phyloP scores from a whole-genome alignment of 2,113 vertebrate genomes.

The Entomyzon cyanotis region DNA sequence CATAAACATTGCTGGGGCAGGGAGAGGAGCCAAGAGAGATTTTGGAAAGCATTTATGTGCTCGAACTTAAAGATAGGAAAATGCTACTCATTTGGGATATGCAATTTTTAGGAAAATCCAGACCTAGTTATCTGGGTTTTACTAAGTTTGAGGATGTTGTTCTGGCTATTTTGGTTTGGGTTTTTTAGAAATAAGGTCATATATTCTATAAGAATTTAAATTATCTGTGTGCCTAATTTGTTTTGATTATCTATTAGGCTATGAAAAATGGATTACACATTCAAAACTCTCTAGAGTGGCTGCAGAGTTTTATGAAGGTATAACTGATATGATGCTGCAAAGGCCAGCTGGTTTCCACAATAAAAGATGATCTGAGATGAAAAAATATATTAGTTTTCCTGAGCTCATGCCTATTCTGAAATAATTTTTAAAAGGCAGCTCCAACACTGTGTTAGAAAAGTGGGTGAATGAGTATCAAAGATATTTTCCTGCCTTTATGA shows the following conservation, averaged over 20 bases:
- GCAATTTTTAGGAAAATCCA: neutral
- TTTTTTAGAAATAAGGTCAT: neutral
- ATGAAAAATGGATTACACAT: neutral
- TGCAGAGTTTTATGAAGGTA: neutral
- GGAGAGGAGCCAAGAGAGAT: neutral
- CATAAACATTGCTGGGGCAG: neutral
- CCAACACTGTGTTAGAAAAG: neutral
- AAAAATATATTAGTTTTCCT: neutral
- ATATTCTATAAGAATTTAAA: neutral
- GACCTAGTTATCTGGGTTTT: neutral
- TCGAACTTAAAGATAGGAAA: neutral
- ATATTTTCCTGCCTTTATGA: neutral
- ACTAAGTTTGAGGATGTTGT: neutral
- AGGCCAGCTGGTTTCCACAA: neutral
- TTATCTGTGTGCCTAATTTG: neutral
- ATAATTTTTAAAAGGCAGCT: neutral
- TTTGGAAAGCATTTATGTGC: neutral
- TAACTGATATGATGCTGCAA: neutral
- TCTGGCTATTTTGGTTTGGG: neutral
- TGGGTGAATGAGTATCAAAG: neutral
- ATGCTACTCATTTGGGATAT: neutral
- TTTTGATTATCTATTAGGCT: neutral
- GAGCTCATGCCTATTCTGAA: neutral
- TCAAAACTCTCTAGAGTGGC: neutral
- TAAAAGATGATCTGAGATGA: neutral